Evolutionary conservation across 2,797 vertebrate species (phyloP).

Genomic region (Yasuhikotakia modesta): DNA sequence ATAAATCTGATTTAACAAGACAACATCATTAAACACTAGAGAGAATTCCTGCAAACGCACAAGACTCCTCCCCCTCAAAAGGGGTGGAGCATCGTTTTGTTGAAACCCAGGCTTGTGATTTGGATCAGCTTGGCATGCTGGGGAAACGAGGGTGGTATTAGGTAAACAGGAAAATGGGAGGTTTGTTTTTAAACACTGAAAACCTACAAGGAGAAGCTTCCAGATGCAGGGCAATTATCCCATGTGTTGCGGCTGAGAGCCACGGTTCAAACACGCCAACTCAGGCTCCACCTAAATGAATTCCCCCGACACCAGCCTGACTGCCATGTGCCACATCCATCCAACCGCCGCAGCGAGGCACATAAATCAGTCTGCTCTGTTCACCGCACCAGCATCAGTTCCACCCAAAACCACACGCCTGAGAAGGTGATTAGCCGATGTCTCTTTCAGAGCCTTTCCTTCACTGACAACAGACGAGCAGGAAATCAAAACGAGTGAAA

Average conservation of each 20-base stretch:
- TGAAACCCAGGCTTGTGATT: neutral
- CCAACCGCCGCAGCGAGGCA: neutral
- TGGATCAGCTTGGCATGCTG: neutral
- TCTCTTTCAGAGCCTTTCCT: slow-evolving; percentile 15
- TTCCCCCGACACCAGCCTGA: neutral
- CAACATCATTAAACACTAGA: slow-evolving; percentile 18
- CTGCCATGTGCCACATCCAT: neutral
- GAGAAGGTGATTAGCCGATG: slow-evolving; percentile 25
- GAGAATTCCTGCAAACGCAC: slow-evolving; percentile 11
- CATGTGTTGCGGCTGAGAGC: slow-evolving; percentile 26
- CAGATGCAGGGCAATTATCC: slow-evolving; percentile 52
- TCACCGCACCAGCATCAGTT: neutral
- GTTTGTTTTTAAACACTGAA: slow-evolving; percentile 44
- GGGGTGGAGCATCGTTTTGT: neutral
- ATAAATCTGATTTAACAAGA: slow-evolving; percentile 51
- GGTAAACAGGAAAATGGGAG: slow-evolving; percentile 5
- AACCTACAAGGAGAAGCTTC: slow-evolving; percentile 37
- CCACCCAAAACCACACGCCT: neutral
- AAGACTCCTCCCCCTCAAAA: neutral
- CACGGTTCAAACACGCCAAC: slow-evolving; percentile 17
- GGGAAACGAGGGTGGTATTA: neutral
- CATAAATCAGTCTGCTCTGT: neutral
- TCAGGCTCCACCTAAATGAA: slow-evolving; percentile 14
- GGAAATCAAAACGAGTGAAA: slow-evolving; percentile 21
- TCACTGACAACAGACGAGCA: slow-evolving; percentile 31